phyloP scores from a whole-genome alignment of 2,113 vertebrate genomes.

The Crotophaga sulcirostris region DNA sequence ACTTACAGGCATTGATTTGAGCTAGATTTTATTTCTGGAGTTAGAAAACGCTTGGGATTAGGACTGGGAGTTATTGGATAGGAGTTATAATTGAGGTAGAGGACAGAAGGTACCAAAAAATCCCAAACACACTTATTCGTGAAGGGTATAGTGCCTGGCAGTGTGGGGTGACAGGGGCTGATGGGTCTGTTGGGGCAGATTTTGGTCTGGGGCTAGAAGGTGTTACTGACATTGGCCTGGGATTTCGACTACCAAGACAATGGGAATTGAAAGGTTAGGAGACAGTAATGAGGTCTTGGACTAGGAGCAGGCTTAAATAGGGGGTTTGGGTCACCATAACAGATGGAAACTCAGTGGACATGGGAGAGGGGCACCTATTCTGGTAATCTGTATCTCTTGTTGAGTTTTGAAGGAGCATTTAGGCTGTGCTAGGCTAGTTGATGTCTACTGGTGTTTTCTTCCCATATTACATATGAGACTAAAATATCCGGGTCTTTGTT shows the following conservation, averaged over 20 bases:
- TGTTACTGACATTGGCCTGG: not conserved
- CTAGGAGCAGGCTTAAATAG: not conserved
- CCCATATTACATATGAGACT: not conserved
- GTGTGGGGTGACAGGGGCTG: not conserved
- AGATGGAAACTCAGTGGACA: not conserved
- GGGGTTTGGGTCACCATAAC: not conserved
- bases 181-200: not conserved
- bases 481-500: not conserved
- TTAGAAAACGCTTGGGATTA: not conserved
- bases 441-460: not conserved
- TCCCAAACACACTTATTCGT: rapidly evolving
- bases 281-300: not conserved
- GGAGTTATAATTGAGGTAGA: not conserved
- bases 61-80: not conserved
- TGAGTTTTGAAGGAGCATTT: not conserved
- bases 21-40: not conserved
- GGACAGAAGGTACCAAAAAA: not conserved
- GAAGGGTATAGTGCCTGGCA: not conserved
- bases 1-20: not conserved
- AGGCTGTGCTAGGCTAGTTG: not conserved
- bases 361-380: not conserved
- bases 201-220: not conserved
- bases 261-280: not conserved
- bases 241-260: not conserved
- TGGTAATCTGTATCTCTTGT: not conserved